Evolutionary conservation across 2,797 vertebrate genomes (phyloP).

Genomic region (Poeciliopsis presidionis): DNA sequence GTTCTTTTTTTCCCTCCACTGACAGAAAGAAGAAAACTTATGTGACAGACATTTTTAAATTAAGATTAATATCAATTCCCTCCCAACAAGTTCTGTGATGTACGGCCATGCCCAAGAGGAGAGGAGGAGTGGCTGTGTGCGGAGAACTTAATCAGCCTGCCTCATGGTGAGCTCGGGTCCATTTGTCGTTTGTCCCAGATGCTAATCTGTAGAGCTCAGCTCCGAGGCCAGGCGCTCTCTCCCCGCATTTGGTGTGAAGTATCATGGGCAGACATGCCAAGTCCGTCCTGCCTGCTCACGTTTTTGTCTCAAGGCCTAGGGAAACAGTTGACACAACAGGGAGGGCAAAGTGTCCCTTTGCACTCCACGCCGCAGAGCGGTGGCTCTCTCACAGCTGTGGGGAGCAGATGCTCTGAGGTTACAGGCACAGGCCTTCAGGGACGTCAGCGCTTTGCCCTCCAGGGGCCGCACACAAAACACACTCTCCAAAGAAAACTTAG

Average conservation of each 20-base stretch:
- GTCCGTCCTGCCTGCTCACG: slow-evolving; percentile 49
- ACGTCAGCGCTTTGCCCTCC: slow-evolving; percentile 69
- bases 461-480: slow-evolving; percentile 64
- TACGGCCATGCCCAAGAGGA: slow-evolving; percentile 60
- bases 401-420: slow-evolving; percentile 79
- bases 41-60: slow-evolving; percentile 74
- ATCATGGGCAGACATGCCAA: slow-evolving; percentile 67
- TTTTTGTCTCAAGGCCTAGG: slow-evolving; percentile 64
- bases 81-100: slow-evolving; percentile 74
- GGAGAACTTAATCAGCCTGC: slow-evolving; percentile 72
- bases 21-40: slow-evolving; percentile 47
- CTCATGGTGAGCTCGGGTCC: slow-evolving; percentile 68
- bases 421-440: slow-evolving; percentile 68
- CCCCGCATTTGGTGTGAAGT: slow-evolving; percentile 69
- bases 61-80: slow-evolving; percentile 77
- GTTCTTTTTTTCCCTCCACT: slow-evolving; percentile 33
- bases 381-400: slow-evolving; percentile 77
- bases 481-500: slow-evolving; percentile 54
- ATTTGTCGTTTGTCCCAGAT: slow-evolving; percentile 78
- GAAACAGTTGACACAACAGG: slow-evolving; percentile 70
- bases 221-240: slow-evolving; percentile 67
- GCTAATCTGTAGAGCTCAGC: slow-evolving; percentile 70
- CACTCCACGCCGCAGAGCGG: slow-evolving; percentile 50
- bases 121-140: slow-evolving; percentile 59
- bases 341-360: slow-evolving; percentile 71